phyloP scores from a whole-genome alignment of 2,113 vertebrate species.

The Leuciscus idus region DNA sequence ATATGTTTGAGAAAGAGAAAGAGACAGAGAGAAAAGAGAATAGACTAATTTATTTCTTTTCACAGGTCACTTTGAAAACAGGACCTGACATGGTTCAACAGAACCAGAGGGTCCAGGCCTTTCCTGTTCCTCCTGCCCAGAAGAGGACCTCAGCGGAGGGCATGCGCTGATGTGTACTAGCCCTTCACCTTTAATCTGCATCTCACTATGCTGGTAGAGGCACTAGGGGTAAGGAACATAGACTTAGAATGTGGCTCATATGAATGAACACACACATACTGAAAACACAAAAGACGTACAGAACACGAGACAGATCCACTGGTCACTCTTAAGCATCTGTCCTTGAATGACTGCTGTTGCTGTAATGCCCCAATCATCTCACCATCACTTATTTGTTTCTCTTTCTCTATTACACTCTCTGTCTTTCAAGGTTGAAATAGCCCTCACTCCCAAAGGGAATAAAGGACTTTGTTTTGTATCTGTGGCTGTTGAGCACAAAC shows the following conservation, averaged over 20 bases:
- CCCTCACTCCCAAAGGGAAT: constrained; percentile 34
- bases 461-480: constrained; percentile 36
- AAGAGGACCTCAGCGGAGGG: constrained; percentile 49
- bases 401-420: constrained; percentile 5
- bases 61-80: constrained; percentile 1
- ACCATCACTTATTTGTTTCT: neutral
- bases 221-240: constrained; percentile 63
- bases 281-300: neutral
- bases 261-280: neutral
- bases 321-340: constrained; percentile 10
- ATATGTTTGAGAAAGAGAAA: neutral
- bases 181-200: constrained; percentile 69
- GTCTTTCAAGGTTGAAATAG: constrained; percentile 51
- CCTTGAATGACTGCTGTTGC: constrained; percentile 2
- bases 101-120: constrained; percentile 27
- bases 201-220: constrained; percentile 66
- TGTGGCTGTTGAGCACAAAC: constrained; percentile 22
- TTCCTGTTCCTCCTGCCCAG: constrained; percentile 55
- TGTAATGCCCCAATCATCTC: neutral
- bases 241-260: constrained; percentile 36
- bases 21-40: neutral
- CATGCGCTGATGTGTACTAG: constrained; percentile 13
- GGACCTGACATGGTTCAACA: neutral
- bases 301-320: constrained; percentile 8
- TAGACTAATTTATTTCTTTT: constrained; percentile 20